A percentile compares a stretch with the other conserved stretches of the same genome.
These are phyloP conservation scores for Muscidifurax raptorellus DNA, from an alignment of 1,140 invertebrate genomes.

Conservation along the genomic window DNA sequence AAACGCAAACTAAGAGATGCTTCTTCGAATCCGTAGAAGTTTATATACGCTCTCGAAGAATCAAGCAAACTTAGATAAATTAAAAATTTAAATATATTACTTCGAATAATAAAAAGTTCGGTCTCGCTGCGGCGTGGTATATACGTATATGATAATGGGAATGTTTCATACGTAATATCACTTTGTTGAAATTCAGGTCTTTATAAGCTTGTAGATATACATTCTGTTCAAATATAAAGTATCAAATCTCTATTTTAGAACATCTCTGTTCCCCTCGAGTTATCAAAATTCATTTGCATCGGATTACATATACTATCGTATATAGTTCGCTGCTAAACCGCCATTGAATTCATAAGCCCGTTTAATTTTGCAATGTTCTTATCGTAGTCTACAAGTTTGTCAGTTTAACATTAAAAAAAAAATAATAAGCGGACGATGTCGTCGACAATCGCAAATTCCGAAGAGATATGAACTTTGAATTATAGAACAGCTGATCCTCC, in stretches of 20 bases:
- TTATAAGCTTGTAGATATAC: no score
- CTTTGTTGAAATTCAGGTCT: no score
- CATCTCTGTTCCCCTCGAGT: not conserved
- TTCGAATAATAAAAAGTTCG: not conserved
- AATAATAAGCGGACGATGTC: no score
- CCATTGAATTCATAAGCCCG: no score
- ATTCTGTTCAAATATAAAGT: no score
- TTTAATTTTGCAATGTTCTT: no score
- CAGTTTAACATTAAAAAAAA: no score
- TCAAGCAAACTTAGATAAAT: not conserved
- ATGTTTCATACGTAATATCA: no score
- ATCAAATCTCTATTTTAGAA: no score
- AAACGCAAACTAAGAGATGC: not conserved
- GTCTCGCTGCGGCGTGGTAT: not conserved
- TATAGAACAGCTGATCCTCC: not conserved
- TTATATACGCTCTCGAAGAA: not conserved
- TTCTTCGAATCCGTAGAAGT: not conserved
- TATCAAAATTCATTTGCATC: conserved; percentile 1
- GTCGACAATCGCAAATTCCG: not conserved
- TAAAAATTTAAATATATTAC: conserved; percentile 8
- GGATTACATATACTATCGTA: not conserved
- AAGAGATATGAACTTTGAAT: not conserved
- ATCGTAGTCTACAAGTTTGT: no score
- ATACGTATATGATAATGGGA: no score
- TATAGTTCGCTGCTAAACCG: no score